A percentile compares a stretch with the other conserved stretches of the same genome.
phyloP scores from a whole-genome alignment of 92 coral and sea anemone species.

The Porites divaricata region DNA sequence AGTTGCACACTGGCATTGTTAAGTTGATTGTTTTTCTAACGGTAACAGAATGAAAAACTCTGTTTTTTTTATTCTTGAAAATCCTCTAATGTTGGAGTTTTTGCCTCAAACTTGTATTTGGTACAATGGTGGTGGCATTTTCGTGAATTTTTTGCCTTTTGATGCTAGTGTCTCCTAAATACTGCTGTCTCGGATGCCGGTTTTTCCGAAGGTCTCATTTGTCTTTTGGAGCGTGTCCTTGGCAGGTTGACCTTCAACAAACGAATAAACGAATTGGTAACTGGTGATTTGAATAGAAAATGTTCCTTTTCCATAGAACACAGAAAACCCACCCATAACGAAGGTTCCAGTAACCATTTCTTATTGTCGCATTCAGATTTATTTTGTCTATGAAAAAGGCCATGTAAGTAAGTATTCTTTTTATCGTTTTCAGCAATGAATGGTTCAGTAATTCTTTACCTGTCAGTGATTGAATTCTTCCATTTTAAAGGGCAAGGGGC shows the following conservation, averaged over 20 bases:
- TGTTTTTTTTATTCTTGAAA: no score
- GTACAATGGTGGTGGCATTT: no score
- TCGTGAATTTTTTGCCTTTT: background rate
- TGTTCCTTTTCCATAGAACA: background rate
- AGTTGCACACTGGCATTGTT: background rate
- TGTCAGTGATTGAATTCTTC: background rate
- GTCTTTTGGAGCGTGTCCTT: background rate
- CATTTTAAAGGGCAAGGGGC: background rate
- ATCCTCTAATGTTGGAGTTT: no score
- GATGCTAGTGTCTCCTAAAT: no score
- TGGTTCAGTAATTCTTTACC: background rate
- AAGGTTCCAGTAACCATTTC: background rate
- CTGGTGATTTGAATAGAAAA: background rate
- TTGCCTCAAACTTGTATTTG: no score
- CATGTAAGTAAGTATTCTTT: background rate
- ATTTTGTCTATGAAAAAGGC: background rate
- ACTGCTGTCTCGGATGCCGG: no score
- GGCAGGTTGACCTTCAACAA: no score
- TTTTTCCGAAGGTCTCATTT: no score
- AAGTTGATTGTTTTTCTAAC: conserved; percentile 17
- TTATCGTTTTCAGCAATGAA: background rate
- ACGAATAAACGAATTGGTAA: background rate
- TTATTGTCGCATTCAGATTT: background rate
- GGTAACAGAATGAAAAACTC: background rate
- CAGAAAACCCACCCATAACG: background rate